These are phyloP conservation scores for Calidris pygmaea DNA, from an alignment of 2,113 vertebrate genomes.

Conservation along the genomic window DNA sequence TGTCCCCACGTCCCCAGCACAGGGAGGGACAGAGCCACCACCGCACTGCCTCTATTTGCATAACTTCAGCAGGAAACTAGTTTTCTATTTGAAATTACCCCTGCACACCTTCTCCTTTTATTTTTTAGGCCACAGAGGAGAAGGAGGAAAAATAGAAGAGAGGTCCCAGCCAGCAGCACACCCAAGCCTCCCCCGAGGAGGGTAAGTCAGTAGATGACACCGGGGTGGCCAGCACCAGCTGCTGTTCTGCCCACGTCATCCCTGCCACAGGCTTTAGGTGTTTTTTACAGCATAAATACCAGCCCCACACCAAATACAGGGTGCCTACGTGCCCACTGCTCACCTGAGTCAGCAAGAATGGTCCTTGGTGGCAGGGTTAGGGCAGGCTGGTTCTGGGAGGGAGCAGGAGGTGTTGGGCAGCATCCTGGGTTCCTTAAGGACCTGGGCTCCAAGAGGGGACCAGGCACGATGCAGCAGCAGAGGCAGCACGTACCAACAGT, in stretches of 20 bases:
- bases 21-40: background rate
- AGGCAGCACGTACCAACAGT: rapidly evolving
- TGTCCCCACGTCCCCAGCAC: background rate
- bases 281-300: background rate
- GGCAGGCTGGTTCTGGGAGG: background rate
- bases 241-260: background rate
- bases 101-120: background rate
- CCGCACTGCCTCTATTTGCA: rapidly evolving
- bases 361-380: rapidly evolving
- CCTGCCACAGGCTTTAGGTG: rapidly evolving
- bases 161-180: background rate
- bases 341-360: background rate
- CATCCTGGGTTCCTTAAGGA: background rate
- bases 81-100: background rate
- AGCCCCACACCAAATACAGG: rapidly evolving
- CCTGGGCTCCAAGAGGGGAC: too few relatives aligned
- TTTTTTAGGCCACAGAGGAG: background rate
- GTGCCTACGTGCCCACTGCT: background rate
- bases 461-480: rapidly evolving
- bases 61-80: background rate
- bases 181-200: background rate
- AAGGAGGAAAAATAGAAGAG: background rate
- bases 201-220: background rate
- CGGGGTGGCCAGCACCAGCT: background rate
- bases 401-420: background rate